Conservation (phyloP, 1,140 invertebrate species). For the Phthorimaea operculella region DNA sequence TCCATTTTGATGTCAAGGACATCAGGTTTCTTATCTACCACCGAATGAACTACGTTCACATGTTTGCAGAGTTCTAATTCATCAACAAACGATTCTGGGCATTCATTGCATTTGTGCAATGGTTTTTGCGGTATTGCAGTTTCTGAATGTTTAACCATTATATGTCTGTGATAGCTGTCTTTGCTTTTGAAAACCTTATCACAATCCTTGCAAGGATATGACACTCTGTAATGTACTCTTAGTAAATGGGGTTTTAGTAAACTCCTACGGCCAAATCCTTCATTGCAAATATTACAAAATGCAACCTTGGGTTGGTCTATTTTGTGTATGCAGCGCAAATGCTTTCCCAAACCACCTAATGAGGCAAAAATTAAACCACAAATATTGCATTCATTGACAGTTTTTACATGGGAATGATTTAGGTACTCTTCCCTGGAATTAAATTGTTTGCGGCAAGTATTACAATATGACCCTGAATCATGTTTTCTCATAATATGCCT, state of each 20-base stretch:
- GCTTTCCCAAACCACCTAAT: slow-evolving; percentile 46
- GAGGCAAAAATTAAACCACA: slow-evolving; percentile 57
- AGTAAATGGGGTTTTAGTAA: slow-evolving; percentile 52
- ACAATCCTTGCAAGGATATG: slow-evolving; percentile 49
- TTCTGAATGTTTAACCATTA: slow-evolving; percentile 43
- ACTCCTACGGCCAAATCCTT: slow-evolving; percentile 49
- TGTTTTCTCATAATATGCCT: slow-evolving; percentile 55
- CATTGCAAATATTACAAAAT: slow-evolving; percentile 48
- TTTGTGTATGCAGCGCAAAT: slow-evolving; percentile 52
- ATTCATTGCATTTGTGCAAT: slow-evolving; percentile 45
- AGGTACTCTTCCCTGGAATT: slow-evolving; percentile 43
- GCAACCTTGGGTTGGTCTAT: slow-evolving; percentile 46
- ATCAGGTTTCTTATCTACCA: slow-evolving; percentile 28
- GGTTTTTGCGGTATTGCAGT: slow-evolving; percentile 17
- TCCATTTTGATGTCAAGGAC: neutral
- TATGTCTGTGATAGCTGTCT: slow-evolving; percentile 51
- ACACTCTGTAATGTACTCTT: slow-evolving; percentile 55
- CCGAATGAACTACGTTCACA: slow-evolving; percentile 34
- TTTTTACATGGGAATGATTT: slow-evolving; percentile 47
- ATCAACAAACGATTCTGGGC: slow-evolving; percentile 37
- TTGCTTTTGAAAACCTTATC: slow-evolving; percentile 54
- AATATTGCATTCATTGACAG: slow-evolving; percentile 43
- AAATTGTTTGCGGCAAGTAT: slow-evolving; percentile 53
- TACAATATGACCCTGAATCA: slow-evolving; percentile 42
- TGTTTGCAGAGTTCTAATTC: slow-evolving; percentile 53